Conservation (phyloP, 1,140 invertebrate genomes). For the Trachymyrmex cornetzi region DNA sequence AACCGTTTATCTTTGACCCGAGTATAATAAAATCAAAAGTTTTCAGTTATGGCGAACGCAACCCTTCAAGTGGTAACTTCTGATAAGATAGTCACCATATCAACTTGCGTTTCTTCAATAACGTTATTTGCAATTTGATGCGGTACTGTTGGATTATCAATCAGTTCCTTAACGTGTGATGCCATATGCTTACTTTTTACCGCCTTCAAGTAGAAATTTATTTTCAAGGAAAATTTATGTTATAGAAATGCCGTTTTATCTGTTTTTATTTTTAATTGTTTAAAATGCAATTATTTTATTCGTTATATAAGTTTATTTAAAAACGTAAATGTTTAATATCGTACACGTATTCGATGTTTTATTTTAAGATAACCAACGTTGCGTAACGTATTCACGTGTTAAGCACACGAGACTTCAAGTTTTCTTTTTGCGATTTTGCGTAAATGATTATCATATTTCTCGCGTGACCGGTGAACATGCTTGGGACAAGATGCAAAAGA, state of each 20-base stretch:
- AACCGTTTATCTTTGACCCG: not conserved
- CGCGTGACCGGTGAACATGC: not conserved
- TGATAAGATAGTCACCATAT: constrained; percentile 36
- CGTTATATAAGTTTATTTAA: not conserved
- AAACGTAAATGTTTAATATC: not conserved
- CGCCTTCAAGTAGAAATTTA: not conserved
- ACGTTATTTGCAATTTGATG: not conserved
- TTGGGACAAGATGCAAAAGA: not conserved
- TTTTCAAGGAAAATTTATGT: not conserved
- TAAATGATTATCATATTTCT: constrained; percentile 8
- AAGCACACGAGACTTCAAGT: constrained; percentile 3
- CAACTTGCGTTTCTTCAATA: constrained; percentile 15
- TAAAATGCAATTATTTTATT: not conserved
- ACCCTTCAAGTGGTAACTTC: not conserved
- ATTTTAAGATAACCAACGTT: not conserved
- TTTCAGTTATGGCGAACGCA: not conserved
- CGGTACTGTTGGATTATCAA: not conserved
- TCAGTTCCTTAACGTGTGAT: not conserved
- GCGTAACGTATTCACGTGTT: not conserved
- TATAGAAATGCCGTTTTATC: not conserved
- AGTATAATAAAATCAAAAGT: constrained; percentile 3
- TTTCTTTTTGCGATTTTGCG: constrained; percentile 27
- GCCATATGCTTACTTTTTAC: not conserved
- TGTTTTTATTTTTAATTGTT: not conserved
- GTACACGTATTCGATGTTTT: not conserved